Evolutionary conservation across 1,140 invertebrate species (phyloP).

Genomic region (Maconellicoccus hirsutus): DNA sequence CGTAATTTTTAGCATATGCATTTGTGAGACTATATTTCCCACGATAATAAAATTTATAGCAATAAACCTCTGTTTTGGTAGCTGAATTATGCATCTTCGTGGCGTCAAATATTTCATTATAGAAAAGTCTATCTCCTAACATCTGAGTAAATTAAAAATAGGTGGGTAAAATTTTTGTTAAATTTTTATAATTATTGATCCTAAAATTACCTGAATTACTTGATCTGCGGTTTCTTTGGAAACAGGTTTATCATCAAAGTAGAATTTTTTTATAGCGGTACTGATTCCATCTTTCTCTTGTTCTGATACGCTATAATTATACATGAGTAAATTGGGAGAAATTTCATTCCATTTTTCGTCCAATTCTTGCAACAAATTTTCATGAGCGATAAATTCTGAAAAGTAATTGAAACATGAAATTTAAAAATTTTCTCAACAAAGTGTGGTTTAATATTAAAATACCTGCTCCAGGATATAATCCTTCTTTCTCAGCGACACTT

Average conservation of each 20-base stretch:
- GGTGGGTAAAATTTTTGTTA: background rate
- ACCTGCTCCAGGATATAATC: slow-evolving; percentile 38
- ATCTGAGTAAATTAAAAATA: slow-evolving; percentile 25
- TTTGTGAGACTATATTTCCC: slow-evolving; percentile 28
- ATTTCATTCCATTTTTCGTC: background rate
- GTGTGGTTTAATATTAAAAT: too few species aligned
- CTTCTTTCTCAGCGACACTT: slow-evolving; percentile 35
- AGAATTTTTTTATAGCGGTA: background rate
- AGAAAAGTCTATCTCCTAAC: slow-evolving; percentile 30
- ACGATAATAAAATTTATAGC: slow-evolving; percentile 30
- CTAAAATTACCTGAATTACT: background rate
- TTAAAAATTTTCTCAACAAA: background rate
- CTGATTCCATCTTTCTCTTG: background rate
- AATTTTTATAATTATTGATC: background rate
- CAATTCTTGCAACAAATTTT: background rate
- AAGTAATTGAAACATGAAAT: background rate
- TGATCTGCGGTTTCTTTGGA: background rate
- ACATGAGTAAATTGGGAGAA: background rate
- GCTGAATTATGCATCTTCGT: slow-evolving; percentile 26
- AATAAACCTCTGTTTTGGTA: slow-evolving; percentile 28
- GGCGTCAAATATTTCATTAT: slow-evolving; percentile 28
- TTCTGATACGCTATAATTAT: slow-evolving; percentile 1
- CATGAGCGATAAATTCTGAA: background rate
- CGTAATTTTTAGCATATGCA: background rate
- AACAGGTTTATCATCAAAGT: background rate